A percentile compares a stretch with the other conserved stretches of the same genome.
Conservation (phyloP, 2,797 vertebrate genomes). For the Urosaurus nigricauda region DNA sequence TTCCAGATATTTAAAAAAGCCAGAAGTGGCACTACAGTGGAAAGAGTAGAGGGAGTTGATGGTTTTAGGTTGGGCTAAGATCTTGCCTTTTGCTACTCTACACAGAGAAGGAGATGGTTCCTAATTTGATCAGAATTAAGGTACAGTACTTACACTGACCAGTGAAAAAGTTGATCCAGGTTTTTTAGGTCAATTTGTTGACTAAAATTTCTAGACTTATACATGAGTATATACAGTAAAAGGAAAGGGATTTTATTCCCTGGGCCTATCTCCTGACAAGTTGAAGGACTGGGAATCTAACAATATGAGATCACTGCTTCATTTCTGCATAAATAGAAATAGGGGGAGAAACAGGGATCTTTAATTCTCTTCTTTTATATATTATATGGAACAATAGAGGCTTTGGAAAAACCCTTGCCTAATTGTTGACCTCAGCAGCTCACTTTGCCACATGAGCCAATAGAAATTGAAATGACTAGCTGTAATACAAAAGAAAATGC, state of each 20-base stretch:
- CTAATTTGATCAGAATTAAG: too few species aligned
- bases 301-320: not conserved
- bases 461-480: not conserved
- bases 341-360: not conserved
- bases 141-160: too few species aligned
- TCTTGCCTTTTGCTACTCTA: too few species aligned
- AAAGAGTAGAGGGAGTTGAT: too few species aligned
- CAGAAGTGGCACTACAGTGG: too few species aligned
- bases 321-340: not conserved
- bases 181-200: too few species aligned
- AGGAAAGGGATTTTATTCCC: not conserved
- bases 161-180: too few species aligned
- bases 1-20: too few species aligned
- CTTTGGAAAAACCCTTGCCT: not conserved
- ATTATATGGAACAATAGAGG: not conserved
- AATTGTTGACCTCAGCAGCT: not conserved
- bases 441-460: not conserved
- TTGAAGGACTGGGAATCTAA: not conserved
- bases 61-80: too few species aligned
- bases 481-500: not conserved
- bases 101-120: too few species aligned
- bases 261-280: not conserved
- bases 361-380: not conserved
- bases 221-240: not conserved
- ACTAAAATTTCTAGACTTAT: too few species aligned